Base-by-base conservation (phyloP, 2,797 vertebrate species). In the Liparis tanakae region DNA sequence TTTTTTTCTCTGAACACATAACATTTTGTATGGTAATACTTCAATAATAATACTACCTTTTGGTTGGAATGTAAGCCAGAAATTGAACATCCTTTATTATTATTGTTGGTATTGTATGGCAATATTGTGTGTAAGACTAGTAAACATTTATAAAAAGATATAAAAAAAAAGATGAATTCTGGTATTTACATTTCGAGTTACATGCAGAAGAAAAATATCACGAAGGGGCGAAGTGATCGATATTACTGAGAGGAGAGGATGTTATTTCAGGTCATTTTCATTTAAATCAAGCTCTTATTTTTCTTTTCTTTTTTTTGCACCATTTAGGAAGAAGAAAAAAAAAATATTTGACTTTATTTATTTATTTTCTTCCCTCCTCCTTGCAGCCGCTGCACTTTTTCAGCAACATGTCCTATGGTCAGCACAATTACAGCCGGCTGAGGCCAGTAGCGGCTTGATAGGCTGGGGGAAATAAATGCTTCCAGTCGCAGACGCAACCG, bases 391-490 rank as follows among this genome's bases (percentile, higher is more conserved):
- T 81, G 78, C 81, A 75, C 67, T 78, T 87, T 69, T 59, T 55
- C 44, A 43, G 46, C 53, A 60, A 67, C 78, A 75, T 76, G 80
- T 80, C 78, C 74, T 74, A 60, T 57, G 67, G 88, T 93, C 90
- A 92, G 90, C 91, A 89, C 78, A 83, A 88, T 87, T 80, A 76
- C 70, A 71, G 76, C 59, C 43, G 67, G 56, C 83, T 85, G 74
- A 81, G 81, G 64, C 75, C 72, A 58, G 62, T 41, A 61, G 71
- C 10, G n/a, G 56, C 68, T 65, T 83, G 80, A 85, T 78, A 72
- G 81, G 80, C 68, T 55, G 51, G 14, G 74, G 80, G 66, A 85
- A 81, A 84, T 87, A 82, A 85, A 85, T 72, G 84, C 74, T 69
- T 80, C 73, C 61, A 80, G 69, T 69, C 57, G 39, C 82, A 84